Conservation (phyloP, 2,797 vertebrate genomes). For the Microctenopoma lineatum region DNA sequence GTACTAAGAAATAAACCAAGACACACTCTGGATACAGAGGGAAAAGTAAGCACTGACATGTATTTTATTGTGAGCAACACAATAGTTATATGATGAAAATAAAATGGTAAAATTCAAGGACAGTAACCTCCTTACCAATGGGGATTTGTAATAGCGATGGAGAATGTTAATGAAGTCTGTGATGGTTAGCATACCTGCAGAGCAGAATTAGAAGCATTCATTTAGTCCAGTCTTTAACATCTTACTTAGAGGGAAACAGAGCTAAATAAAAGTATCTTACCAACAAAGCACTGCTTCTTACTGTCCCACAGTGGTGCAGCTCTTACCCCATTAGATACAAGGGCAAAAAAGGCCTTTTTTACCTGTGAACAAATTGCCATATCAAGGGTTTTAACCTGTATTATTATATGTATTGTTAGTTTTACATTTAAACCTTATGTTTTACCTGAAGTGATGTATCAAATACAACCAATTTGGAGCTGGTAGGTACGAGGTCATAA, state of each 20-base stretch:
- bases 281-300: conserved; percentile 97
- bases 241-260: conserved; percentile 2
- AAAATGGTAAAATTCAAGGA: background rate
- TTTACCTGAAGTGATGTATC: conserved; percentile 96
- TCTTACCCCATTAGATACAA: conserved; percentile 96
- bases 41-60: background rate
- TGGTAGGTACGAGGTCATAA: conserved; percentile 97
- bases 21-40: background rate
- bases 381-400: background rate
- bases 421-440: conserved; percentile 3
- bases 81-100: background rate
- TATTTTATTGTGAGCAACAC: no score
- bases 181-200: conserved; percentile 95
- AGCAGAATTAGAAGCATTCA: background rate
- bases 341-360: conserved; percentile 98
- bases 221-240: background rate
- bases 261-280: conserved; percentile 77
- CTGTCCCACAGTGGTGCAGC: conserved; percentile 98
- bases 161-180: conserved; percentile 99
- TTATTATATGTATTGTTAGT: background rate
- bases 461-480: conserved; percentile 97
- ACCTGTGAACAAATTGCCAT: conserved; percentile 81
- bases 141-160: conserved; percentile 98
- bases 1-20: background rate
- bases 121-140: conserved; percentile 86